Evolutionary conservation across 1,140 invertebrate species (phyloP), one percentile per base, ranked within the genome.

Genomic region (Daktulosphaira vitifoliae): DNA sequence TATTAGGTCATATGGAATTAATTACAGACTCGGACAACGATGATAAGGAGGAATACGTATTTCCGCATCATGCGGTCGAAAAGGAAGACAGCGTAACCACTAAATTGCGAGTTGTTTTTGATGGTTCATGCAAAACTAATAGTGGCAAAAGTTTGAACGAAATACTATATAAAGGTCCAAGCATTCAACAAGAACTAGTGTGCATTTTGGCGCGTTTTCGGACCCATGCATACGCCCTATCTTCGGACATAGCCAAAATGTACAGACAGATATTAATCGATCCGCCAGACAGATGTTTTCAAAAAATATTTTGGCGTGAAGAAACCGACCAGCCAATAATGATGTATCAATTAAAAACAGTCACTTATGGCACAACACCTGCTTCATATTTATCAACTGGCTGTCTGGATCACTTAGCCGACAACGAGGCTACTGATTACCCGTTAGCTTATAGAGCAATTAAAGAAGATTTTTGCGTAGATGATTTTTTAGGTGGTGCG

Each of bases 201-300:
- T 66, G 67, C 3, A 69, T 74, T 11, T 15, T 75, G n/a, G 46
- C 73, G 3, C 49, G 69, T 33, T 76, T 76, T 68, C 44, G 73
- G 48, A 66, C 29, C 5, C 68, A 71, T 67, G 16, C 44, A 51
- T 68, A 68, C 44, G 73, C 71, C 2, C 53, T 74, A n/a, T 71
- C 68, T 9, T 73, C 71, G 8, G 76, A 77, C 66, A 72, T 77
- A 3, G 67, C 69, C 23, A 75, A 78, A 68, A 76, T 75, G 73
- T 75, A 73, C 65, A 53, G 72, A 8, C 71, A 73, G 54, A 68
- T 76, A 23, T 53, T 53, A 20, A 68, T 77, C 3, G 51, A 66
- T 26, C 16, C 62, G 18, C 65, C 71, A 39, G 71, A 75, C 26
- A 51, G 64, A 16, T 66, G 65, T 26, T 72, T 69, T 67, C 65